A percentile compares a stretch with the other conserved stretches of the same genome.
These are phyloP conservation scores for Ctenochaetus hawaiiensis DNA, from an alignment of 2,797 vertebrate genomes.

Conservation along the genomic window DNA sequence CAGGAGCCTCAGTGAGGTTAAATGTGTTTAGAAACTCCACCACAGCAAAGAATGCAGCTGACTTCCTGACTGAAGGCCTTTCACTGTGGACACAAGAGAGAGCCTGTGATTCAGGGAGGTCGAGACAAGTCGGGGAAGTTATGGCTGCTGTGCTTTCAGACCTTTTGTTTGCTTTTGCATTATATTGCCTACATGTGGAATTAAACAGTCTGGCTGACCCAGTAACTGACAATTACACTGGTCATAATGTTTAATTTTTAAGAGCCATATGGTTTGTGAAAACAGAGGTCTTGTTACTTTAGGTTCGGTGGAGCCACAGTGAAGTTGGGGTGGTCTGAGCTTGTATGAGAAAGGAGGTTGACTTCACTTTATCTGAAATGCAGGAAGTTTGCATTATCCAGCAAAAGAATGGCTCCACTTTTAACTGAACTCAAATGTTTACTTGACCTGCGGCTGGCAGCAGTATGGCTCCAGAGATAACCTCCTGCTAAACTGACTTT, in stretches of 20 bases:
- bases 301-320: constrained; percentile 2
- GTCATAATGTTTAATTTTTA: constrained; percentile 37
- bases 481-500: background rate
- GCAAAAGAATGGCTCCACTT: constrained; percentile 47
- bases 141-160: constrained; percentile 38
- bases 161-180: constrained; percentile 60
- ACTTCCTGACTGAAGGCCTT: constrained; percentile 40
- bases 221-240: constrained; percentile 13
- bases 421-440: constrained; percentile 41
- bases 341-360: constrained; percentile 39
- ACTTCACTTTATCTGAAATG: constrained; percentile 33
- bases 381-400: constrained; percentile 64
- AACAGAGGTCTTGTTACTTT: constrained; percentile 20
- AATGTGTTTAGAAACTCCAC: constrained; percentile 31
- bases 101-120: constrained; percentile 32
- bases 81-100: constrained; percentile 28
- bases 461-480: constrained; percentile 51
- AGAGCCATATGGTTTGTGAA: constrained; percentile 22
- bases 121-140: constrained; percentile 13
- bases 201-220: constrained; percentile 31
- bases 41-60: constrained; percentile 38
- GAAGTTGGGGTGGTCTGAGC: constrained; percentile 8
- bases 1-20: constrained; percentile 1
- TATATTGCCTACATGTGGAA: constrained; percentile 30
- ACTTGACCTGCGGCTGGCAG: constrained; percentile 33